These are phyloP conservation scores for Drosophila gaucha DNA, from an alignment of 2,888 invertebrate species.

Conservation along the genomic window DNA sequence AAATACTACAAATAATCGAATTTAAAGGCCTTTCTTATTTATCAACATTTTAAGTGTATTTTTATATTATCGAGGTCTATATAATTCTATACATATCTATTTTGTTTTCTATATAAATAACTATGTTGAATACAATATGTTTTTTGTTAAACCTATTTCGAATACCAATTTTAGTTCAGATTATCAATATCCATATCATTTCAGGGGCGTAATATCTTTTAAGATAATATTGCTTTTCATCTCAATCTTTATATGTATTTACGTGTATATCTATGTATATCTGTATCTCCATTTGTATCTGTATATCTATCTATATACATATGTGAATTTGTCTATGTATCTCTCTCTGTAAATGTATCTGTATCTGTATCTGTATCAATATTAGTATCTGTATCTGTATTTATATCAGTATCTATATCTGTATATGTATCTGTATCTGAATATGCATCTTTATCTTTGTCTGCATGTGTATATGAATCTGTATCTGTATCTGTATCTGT, in stretches of 20 bases:
- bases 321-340: slow-evolving; percentile 1
- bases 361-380: neutral
- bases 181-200: neutral
- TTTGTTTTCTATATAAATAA: no score
- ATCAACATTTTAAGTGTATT: no score
- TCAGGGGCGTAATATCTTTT: no score
- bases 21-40: no score
- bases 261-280: neutral
- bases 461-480: neutral
- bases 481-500: neutral
- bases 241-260: slow-evolving; percentile 1
- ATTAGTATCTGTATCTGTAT: neutral
- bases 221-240: no score
- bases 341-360: neutral
- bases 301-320: slow-evolving; percentile 2
- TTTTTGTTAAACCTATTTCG: no score
- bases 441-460: neutral
- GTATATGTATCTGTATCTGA: slow-evolving; percentile 1
- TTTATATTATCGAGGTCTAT: no score
- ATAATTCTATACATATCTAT: no score
- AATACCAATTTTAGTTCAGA: no score
- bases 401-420: slow-evolving; percentile 3
- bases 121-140: no score
- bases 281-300: slow-evolving; percentile 1
- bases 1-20: no score